Evolutionary conservation across 2,888 invertebrate genomes (phyloP), one percentile per base, ranked within the genome.

Genomic region (Chrysolina oricalcia): DNA sequence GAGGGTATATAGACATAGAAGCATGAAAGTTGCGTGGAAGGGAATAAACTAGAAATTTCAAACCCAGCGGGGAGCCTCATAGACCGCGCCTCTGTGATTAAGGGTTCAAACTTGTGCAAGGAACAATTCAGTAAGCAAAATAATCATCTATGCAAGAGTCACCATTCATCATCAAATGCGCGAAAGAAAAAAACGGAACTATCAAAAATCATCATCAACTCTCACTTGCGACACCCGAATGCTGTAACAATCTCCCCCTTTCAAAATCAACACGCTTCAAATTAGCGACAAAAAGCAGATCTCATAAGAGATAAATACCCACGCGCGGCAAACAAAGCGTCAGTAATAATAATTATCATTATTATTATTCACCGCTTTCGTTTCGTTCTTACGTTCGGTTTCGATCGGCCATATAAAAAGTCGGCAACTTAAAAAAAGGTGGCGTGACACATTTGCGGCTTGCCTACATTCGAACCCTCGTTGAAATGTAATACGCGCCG

Each of bases 391-490:
- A 59, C n/a, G 59, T 9, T 23, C 59, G 59, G 59, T 59, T 59
- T 15, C n/a, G 59, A 59, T n/a, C 35, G 59, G 59, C 59, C 27
- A 8, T 59, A 13, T 59, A 59, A 27, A 59, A 68, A 66, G 46
- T 46, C 48, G 66, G 23, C 66, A 27, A n/a, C 35, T 59, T 59
- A n/a, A 8, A 59, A 59, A 59, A 59, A 59, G 59, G 66, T 35
- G 67, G 67, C 67, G 67, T 50, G 67, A 68, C 68, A 68, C 68
- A 68, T 53, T 68, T 68, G 68, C 53, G 68, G 56, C 68, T 35
- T 40, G 35, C 59, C n/a, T 27, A 27, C 23, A 15, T 35, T 59
- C n/a, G 23, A 67, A 68, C 53, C 40, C 35, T 40, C 68, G 48
- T 21, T 40, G 35, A 53, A 68, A 53, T 27, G 67, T 67, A 48